Conservation (phyloP, 2,888 invertebrate species). For the Scaptomyza polygonia region DNA sequence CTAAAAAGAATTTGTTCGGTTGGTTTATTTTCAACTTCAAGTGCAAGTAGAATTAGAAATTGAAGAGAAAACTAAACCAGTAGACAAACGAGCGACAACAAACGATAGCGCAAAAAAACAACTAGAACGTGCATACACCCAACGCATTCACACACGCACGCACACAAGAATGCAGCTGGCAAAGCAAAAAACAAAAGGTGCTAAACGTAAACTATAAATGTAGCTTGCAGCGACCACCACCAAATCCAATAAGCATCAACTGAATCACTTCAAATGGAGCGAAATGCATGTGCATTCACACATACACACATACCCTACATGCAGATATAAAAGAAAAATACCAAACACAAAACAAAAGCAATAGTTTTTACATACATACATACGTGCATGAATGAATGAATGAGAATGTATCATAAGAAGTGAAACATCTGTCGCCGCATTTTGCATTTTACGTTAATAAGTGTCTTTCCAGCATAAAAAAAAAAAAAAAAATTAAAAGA, state of each 20-base stretch:
- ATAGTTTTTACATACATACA: neutral
- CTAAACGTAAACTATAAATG: constrained; percentile 10
- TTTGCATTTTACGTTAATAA: constrained; percentile 67
- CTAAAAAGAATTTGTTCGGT: constrained; percentile 27
- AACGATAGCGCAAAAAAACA: constrained; percentile 23
- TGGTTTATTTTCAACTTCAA: constrained; percentile 69
- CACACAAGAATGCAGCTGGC: constrained; percentile 5
- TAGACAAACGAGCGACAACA: constrained; percentile 26
- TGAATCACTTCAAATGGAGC: constrained; percentile 37
- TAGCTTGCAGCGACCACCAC: constrained; percentile 14
- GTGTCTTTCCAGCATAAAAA: constrained; percentile 54
- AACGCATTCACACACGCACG: neutral
- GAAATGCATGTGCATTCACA: constrained; percentile 21
- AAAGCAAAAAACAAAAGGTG: constrained; percentile 15
- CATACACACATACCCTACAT: constrained; percentile 9
- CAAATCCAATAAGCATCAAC: constrained; percentile 50
- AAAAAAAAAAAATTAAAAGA: constrained; percentile 12
- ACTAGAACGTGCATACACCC: neutral
- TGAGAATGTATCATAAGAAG: constrained; percentile 52
- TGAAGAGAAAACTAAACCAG: constrained; percentile 38
- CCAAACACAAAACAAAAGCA: constrained; percentile 9
- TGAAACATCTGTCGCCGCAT: constrained; percentile 70
- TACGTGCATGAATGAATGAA: constrained; percentile 35
- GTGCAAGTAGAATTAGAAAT: constrained; percentile 57
- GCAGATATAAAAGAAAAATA: constrained; percentile 2